phyloP scores from a whole-genome alignment of 2,888 invertebrate species.

The Idaea aversata region DNA sequence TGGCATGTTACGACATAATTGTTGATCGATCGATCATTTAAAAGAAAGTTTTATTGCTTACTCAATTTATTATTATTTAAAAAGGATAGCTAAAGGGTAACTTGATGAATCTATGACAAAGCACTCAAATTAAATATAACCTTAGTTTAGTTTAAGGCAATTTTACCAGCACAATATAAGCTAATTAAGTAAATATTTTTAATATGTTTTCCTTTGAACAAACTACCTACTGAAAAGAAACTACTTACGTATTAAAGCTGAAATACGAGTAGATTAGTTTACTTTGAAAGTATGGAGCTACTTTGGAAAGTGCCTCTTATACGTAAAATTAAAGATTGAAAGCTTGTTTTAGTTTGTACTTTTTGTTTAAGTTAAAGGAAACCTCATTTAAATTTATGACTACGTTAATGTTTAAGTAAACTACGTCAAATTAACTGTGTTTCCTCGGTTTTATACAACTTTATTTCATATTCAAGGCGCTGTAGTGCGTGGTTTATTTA shows the following conservation, averaged over 20 bases:
- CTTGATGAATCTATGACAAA: not conserved
- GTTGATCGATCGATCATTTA: conserved; percentile 12
- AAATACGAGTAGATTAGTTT: not conserved
- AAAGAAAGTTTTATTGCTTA: not conserved
- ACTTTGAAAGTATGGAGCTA: not conserved
- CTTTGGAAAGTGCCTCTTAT: not conserved
- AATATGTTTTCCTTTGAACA: too few species aligned
- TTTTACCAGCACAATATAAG: too few species aligned
- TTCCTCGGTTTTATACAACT: too few species aligned
- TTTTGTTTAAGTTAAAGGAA: not conserved
- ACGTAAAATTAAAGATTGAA: not conserved
- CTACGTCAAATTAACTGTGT: too few species aligned
- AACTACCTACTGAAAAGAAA: not conserved
- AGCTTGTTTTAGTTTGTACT: not conserved
- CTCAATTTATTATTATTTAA: too few species aligned
- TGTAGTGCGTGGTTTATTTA: too few species aligned
- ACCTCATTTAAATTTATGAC: not conserved
- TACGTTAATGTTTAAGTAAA: too few species aligned
- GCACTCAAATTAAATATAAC: too few species aligned
- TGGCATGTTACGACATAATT: not conserved
- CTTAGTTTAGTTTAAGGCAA: too few species aligned
- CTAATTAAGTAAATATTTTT: too few species aligned
- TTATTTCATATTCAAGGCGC: too few species aligned
- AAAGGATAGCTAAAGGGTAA: not conserved
- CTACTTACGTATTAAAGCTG: not conserved